Evolutionary conservation across 2,797 vertebrate species (phyloP), one percentile per base, ranked within the genome.

Genomic region (Brotula barbata): DNA sequence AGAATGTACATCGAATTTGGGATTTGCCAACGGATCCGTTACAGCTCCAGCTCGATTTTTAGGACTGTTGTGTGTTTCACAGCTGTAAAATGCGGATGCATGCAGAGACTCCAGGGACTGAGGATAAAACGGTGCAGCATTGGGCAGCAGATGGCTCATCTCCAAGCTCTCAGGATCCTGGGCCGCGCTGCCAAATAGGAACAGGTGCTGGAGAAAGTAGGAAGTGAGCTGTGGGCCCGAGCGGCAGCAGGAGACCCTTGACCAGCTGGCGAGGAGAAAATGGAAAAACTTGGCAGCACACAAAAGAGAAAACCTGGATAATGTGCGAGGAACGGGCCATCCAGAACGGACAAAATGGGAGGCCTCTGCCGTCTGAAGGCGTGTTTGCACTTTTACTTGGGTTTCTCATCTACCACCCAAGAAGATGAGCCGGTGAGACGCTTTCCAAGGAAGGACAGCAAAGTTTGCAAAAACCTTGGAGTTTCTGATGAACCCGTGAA

Each of bases 141-240:
- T 34, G 65, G 75, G 73, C 76, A 84, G 83, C 86, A 89, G 85
- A 87, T 90, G 89, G 89, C 89, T 68, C 21, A 7, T 73, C 74
- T 87, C 87, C 89, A 89, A 86, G 76, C 73, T 68, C 73, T 67
- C 82, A 85, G 83, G 74, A 88, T 85, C 74, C 82, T 60, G 58
- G 44, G 50, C 50, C 37, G 66, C 57, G 39, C 44, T 85, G 87
- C 87, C 87, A 90, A 88, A 79, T 42, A 85, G 81, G 86, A 90
- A 89, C 90, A 90, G 89, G 90, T 92, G 91, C 87, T 84, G 75
- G 61, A 80, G 87, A 88, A 87, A 85, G 83, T 72, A 84, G 86
- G 88, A 87, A 82, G 86, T 78, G 83, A 88, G 86, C 83, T 80
- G 82, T 64, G 82, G 83, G 85, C 80, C 78, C 70, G 66, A 36